Percentiles rank a stretch among this genome's conserved stretches.
Conservation (phyloP, 2,797 vertebrate species). For the Vireo griseus region DNA sequence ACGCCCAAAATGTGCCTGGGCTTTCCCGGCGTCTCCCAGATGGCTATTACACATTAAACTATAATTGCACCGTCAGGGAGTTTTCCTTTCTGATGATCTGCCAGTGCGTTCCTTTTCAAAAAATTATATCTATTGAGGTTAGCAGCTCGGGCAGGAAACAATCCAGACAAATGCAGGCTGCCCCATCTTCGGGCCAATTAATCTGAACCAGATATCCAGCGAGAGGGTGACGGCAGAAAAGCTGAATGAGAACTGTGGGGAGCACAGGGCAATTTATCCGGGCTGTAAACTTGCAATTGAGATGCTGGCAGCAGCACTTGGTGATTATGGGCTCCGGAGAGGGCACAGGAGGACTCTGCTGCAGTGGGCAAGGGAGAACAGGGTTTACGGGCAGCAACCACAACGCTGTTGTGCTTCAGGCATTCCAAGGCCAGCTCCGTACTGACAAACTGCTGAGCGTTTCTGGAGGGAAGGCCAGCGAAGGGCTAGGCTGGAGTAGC, state of each 20-base stretch:
- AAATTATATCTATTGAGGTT: background rate
- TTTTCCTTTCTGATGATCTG: constrained; percentile 47
- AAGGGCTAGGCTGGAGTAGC: background rate
- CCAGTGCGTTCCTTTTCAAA: background rate
- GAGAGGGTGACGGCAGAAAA: background rate
- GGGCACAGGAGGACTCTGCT: background rate
- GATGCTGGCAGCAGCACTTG: background rate
- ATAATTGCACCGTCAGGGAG: constrained; percentile 13
- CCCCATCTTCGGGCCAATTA: background rate
- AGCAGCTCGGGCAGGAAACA: constrained; percentile 40
- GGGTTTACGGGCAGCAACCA: background rate
- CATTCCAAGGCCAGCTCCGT: background rate
- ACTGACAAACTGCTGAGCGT: background rate
- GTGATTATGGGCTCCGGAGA: background rate
- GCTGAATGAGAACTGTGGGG: constrained; percentile 23
- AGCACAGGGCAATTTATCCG: background rate
- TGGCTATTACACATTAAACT: constrained; percentile 6
- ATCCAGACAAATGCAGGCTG: constrained; percentile 29
- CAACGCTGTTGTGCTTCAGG: accelerated
- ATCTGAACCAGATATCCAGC: constrained; percentile 24
- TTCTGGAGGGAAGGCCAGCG: background rate
- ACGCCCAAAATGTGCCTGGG: background rate
- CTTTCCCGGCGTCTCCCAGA: background rate
- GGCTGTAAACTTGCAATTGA: constrained; percentile 15
- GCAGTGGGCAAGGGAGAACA: background rate